phyloP scores from a whole-genome alignment of 2,888 invertebrate genomes.

The Dromius quadrimaculatus region DNA sequence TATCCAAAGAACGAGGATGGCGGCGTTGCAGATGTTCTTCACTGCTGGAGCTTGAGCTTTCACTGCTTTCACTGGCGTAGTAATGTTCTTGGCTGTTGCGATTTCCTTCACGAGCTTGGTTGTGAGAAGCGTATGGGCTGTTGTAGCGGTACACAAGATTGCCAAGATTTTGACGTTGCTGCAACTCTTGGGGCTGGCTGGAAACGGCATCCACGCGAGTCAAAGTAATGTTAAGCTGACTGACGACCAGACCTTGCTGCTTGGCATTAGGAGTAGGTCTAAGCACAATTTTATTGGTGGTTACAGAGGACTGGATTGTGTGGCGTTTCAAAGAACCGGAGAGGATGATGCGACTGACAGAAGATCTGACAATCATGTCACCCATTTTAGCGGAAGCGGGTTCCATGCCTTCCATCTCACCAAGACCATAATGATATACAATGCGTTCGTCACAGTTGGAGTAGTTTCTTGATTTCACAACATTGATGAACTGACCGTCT shows the following conservation, averaged over 20 bases:
- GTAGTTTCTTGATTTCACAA: conserved; percentile 77
- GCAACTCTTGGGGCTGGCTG: conserved; percentile 65
- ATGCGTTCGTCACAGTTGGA: conserved; percentile 73
- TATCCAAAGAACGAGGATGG: conserved; percentile 52
- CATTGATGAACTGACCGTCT: conserved; percentile 69
- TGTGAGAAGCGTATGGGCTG: conserved; percentile 61
- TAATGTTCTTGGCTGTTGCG: conserved; percentile 49
- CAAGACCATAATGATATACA: conserved; percentile 76
- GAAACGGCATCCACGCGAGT: conserved; percentile 61
- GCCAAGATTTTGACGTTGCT: conserved; percentile 66
- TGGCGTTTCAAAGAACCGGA: conserved; percentile 70
- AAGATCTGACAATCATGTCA: conserved; percentile 68
- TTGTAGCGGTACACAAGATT: conserved; percentile 71
- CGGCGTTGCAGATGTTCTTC: conserved; percentile 53
- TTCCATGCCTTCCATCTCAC: conserved; percentile 63
- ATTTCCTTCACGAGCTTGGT: conserved; percentile 56
- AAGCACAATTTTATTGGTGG: conserved; percentile 73
- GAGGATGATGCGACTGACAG: conserved; percentile 71
- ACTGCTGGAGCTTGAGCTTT: conserved; percentile 53
- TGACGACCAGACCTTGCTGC: conserved; percentile 74
- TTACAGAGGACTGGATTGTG: conserved; percentile 75
- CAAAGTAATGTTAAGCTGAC: conserved; percentile 71
- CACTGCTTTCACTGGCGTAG: conserved; percentile 51
- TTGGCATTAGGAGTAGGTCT: conserved; percentile 72
- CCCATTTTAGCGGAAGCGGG: conserved; percentile 62